Evolutionary conservation across 2,888 invertebrate species (phyloP).

Genomic region (Schrankia costaestrigalis): DNA sequence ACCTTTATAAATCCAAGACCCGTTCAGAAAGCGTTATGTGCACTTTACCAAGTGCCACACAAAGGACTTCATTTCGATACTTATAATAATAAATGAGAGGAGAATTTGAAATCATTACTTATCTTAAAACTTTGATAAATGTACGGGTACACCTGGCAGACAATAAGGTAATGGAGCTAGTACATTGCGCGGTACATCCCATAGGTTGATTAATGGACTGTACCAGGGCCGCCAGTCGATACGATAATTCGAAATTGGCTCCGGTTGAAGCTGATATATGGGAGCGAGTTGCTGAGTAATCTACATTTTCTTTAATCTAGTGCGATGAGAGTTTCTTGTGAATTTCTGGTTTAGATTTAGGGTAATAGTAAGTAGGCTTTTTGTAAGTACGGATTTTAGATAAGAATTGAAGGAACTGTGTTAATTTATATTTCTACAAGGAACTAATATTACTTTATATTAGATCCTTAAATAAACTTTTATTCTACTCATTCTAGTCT

Average conservation of each 20-base stretch:
- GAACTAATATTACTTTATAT: no score
- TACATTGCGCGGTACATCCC: slow-evolving; percentile 52
- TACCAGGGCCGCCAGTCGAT: slow-evolving; percentile 43
- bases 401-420: no score
- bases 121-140: slow-evolving; percentile 48
- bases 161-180: slow-evolving; percentile 59
- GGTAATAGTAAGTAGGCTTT: no score
- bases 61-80: slow-evolving; percentile 11
- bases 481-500: no score
- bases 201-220: slow-evolving; percentile 56
- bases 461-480: no score
- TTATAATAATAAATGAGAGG: slow-evolving; percentile 20
- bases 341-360: no score
- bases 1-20: not conserved
- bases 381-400: no score
- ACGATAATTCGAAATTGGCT: slow-evolving; percentile 45
- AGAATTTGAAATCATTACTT: slow-evolving; percentile 3
- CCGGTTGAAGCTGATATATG: slow-evolving; percentile 32
- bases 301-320: slow-evolving; percentile 23
- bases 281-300: slow-evolving; percentile 23
- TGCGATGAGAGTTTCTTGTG: no score
- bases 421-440: no score
- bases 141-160: slow-evolving; percentile 49
- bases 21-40: slow-evolving; percentile 4
- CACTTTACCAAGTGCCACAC: slow-evolving; percentile 4